phyloP scores from a whole-genome alignment of 2,797 vertebrate species.

The Aeoliscus strigatus region DNA sequence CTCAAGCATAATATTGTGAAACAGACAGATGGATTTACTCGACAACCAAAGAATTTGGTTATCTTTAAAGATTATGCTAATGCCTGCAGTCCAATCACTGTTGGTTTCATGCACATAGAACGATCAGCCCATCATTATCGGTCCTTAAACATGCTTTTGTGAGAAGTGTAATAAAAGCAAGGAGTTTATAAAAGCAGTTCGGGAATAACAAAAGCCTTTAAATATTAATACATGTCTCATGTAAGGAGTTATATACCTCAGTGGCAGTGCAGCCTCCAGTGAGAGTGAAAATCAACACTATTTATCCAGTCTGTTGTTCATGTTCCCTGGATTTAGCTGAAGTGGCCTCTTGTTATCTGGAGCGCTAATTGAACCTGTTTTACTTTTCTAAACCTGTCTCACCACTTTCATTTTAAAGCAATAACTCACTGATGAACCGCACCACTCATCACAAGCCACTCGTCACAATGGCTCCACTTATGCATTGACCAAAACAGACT shows the following conservation, averaged over 20 bases:
- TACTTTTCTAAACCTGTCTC: conserved; percentile 72
- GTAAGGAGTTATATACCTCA: conserved; percentile 7
- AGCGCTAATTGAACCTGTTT: conserved; percentile 78
- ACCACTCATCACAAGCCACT: conserved; percentile 69
- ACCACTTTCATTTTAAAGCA: conserved; percentile 76
- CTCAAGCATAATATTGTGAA: conserved; percentile 42
- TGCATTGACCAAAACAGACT: conserved; percentile 76
- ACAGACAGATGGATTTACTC: conserved; percentile 27
- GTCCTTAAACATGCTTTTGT: too few species aligned
- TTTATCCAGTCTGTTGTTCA: conserved; percentile 72
- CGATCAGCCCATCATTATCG: background rate
- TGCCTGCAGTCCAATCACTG: background rate
- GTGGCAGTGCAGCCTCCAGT: conserved; percentile 10
- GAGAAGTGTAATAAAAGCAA: too few species aligned
- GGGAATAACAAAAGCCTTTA: background rate
- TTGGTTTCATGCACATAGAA: background rate
- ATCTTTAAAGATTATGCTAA: conserved; percentile 8
- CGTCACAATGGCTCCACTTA: conserved; percentile 68
- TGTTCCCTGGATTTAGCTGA: conserved; percentile 70
- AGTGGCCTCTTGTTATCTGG: conserved; percentile 76
- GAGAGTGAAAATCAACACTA: conserved; percentile 51
- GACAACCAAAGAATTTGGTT: conserved; percentile 9
- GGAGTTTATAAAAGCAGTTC: background rate
- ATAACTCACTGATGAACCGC: conserved; percentile 72
- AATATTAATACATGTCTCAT: conserved; percentile 14